Evolutionary conservation across 2,113 vertebrate genomes (phyloP).

Genomic region (Thryonomys swinderianus): DNA sequence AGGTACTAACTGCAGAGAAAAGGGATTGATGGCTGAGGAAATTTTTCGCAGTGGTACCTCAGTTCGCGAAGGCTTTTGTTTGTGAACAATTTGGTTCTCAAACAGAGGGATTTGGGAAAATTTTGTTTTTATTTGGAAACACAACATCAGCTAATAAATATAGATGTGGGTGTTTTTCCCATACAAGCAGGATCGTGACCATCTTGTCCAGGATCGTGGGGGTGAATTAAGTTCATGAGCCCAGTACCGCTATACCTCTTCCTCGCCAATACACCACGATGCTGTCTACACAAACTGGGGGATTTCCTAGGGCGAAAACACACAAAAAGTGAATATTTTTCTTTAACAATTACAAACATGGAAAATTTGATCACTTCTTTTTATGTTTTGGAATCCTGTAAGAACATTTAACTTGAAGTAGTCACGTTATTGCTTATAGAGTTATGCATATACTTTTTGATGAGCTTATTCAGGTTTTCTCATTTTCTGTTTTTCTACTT

Average conservation of each 20-base stretch:
- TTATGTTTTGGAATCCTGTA: constrained; percentile 20
- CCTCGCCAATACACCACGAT: background rate
- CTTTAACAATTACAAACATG: background rate
- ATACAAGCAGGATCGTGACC: background rate
- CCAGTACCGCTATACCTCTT: background rate
- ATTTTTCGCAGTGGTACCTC: background rate
- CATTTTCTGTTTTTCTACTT: background rate
- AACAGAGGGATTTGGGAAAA: background rate
- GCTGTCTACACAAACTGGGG: background rate
- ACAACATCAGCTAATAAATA: background rate
- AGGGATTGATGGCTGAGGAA: background rate
- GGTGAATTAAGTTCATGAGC: background rate
- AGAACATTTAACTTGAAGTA: background rate
- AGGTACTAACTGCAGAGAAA: background rate
- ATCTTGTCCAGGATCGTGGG: background rate
- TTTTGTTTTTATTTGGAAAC: background rate
- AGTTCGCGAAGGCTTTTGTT: background rate
- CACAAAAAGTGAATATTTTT: background rate
- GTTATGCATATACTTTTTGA: background rate
- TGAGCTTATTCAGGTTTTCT: background rate
- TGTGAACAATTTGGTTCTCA: background rate
- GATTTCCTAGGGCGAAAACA: background rate
- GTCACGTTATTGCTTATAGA: background rate
- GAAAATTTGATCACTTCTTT: background rate
- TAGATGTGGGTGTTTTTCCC: background rate